phyloP scores from a whole-genome alignment of 2,797 vertebrate genomes.

The Iguana delicatissima region DNA sequence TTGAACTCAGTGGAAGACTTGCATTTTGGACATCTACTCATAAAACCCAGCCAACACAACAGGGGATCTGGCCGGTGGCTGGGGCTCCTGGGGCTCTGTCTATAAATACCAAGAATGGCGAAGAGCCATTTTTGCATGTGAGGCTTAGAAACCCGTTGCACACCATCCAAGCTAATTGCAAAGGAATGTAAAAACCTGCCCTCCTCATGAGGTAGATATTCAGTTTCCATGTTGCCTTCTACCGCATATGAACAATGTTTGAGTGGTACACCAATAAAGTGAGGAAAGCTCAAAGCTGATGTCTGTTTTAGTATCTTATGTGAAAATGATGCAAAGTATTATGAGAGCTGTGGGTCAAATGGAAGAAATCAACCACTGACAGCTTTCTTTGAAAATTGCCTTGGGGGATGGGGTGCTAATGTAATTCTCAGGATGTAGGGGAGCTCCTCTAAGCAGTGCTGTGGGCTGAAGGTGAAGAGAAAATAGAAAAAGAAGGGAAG shows the following conservation, averaged over 20 bases:
- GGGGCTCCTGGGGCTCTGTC: neutral
- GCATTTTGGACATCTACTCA: neutral
- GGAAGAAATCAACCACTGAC: neutral
- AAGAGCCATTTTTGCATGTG: neutral
- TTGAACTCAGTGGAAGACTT: neutral
- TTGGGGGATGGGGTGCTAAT: neutral
- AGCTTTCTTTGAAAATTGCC: neutral
- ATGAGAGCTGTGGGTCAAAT: neutral
- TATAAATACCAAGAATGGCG: neutral
- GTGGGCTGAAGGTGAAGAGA: neutral
- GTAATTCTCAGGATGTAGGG: neutral
- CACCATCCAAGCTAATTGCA: neutral
- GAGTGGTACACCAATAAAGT: too few species aligned
- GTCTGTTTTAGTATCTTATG: neutral
- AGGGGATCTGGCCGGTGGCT: neutral
- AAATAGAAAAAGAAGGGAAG: conserved; percentile 21
- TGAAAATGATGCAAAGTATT: neutral
- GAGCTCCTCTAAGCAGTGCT: neutral
- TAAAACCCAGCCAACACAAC: conserved; percentile 3
- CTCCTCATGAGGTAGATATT: neutral
- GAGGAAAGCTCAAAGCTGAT: neutral
- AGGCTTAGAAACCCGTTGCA: neutral
- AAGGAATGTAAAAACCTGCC: neutral
- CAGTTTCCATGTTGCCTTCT: neutral
- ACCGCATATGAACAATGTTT: neutral